Base-by-base conservation (phyloP, 2,888 invertebrate genomes). In the Pseudoips prasinana region DNA sequence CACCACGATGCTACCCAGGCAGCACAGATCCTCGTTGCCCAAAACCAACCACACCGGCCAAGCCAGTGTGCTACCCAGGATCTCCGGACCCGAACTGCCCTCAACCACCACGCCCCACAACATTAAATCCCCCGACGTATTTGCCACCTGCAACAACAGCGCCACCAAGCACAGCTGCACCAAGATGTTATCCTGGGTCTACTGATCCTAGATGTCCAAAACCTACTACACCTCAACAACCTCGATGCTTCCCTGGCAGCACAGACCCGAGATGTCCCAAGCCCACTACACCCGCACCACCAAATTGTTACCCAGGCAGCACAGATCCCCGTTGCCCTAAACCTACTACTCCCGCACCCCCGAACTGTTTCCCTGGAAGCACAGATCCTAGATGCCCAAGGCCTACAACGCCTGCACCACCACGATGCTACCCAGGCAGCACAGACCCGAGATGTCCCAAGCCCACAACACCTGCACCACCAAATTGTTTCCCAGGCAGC, bases 31-130 rank as follows among this genome's bases (percentile, higher is more conserved):
- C 14, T 14, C 2, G 14, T 3, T 14, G 14, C 25, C 32, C 1
- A 9, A 1, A 1, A 39, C 40, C 8, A 39, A 8, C 10, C 32
- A 31, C 28, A 1, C 20, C 44, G 0, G 14, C 19, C 0, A 29
- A 29, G 1, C 45, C 51, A 0, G 47, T 58, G 0, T 40, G 36
- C 34, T 44, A 34, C 2, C 44, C 44, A 1, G 44, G 45, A 0
- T 68, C 73, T 1, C 48, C 62, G 1, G 62, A 85, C 52, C 73
- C 75, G 0, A 58, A 61, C 1, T 81, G 82, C 25, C 79, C 77
- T 3, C 67, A 65, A 52, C 62, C 66, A 18, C 33, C 70, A 2
- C 44, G 53, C 8, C 64, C 67, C 0, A 58, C 69, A 0, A 67
- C 66, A 10, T 34, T 59, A n/a, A 58, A 50, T 8, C 64, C 64